These are phyloP conservation scores for Rhorus exstirpatorius DNA, from an alignment of 2,888 invertebrate species.

Conservation along the genomic window DNA sequence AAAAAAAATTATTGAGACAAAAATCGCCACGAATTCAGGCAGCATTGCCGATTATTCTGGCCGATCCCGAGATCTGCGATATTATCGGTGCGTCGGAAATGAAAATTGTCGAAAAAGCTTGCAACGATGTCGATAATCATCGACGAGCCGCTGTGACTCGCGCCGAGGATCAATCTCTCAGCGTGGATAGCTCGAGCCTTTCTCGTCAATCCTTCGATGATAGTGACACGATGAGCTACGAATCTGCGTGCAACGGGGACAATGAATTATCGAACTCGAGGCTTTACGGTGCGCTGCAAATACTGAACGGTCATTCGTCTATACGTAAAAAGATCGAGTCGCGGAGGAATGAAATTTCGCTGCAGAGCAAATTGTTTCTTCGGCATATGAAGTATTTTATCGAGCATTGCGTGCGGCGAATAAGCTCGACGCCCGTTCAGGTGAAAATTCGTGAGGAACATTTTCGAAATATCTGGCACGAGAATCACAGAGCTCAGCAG, in stretches of 20 bases:
- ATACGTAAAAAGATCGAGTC: constrained; percentile 34
- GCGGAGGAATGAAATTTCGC: constrained; percentile 5
- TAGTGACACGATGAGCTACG: constrained; percentile 19
- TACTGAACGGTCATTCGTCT: constrained; percentile 21
- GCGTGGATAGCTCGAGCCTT: background rate
- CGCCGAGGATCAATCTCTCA: background rate
- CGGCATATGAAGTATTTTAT: constrained; percentile 65
- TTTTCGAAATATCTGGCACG: constrained; percentile 62
- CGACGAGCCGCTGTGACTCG: background rate
- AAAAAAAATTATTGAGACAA: background rate
- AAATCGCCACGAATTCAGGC: constrained; percentile 57
- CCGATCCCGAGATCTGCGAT: constrained; percentile 25
- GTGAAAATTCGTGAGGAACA: constrained; percentile 43
- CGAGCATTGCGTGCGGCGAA: constrained; percentile 62
- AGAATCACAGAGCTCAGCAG: constrained; percentile 65
- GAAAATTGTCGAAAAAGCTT: constrained; percentile 25
- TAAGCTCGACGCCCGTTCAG: constrained; percentile 41
- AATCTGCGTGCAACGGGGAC: constrained; percentile 11
- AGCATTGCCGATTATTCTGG: constrained; percentile 54
- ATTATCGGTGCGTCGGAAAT: constrained; percentile 36
- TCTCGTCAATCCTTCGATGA: constrained; percentile 35
- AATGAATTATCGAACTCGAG: background rate
- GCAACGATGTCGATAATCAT: background rate
- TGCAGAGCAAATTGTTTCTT: constrained; percentile 54
- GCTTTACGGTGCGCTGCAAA: constrained; percentile 46